Evolutionary conservation across 2,113 vertebrate species (phyloP).

Genomic region (Colinus virginianus): DNA sequence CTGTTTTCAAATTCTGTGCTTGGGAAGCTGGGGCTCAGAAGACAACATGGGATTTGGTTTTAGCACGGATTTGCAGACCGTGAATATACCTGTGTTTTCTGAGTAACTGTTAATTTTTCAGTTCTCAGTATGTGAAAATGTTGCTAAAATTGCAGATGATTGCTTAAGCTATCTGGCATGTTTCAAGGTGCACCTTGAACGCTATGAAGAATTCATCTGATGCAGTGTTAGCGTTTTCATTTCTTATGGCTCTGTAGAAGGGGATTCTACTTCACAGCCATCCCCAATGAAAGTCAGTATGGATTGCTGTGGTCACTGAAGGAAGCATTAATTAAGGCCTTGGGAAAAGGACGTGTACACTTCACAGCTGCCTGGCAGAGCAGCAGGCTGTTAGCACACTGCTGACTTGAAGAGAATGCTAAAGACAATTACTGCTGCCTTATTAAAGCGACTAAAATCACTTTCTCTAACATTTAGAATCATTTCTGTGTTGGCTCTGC

Average conservation of each 20-base stretch:
- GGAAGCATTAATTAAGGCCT: neutral
- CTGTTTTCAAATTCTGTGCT: neutral
- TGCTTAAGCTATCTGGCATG: fast-evolving
- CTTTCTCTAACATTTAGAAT: neutral
- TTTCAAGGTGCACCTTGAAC: neutral
- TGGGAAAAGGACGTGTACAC: neutral
- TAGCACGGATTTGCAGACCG: neutral
- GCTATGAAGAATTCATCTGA: neutral
- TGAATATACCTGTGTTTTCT: neutral
- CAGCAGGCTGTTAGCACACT: neutral
- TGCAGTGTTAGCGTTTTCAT: neutral
- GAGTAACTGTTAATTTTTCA: neutral
- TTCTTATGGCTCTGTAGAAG: neutral
- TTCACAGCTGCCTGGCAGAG: conserved; percentile 16
- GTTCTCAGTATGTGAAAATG: neutral
- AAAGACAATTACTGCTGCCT: neutral
- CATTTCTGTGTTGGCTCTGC: neutral
- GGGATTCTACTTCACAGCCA: neutral
- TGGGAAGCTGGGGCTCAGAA: neutral
- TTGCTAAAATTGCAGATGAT: neutral
- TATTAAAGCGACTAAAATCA: conserved; percentile 33
- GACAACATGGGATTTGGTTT: neutral
- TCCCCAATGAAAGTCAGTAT: neutral
- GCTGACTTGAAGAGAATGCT: neutral
- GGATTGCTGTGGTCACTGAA: neutral